Base-by-base conservation (phyloP, 2,113 vertebrate genomes). In the Calyptommatus sinebrachiatus region DNA sequence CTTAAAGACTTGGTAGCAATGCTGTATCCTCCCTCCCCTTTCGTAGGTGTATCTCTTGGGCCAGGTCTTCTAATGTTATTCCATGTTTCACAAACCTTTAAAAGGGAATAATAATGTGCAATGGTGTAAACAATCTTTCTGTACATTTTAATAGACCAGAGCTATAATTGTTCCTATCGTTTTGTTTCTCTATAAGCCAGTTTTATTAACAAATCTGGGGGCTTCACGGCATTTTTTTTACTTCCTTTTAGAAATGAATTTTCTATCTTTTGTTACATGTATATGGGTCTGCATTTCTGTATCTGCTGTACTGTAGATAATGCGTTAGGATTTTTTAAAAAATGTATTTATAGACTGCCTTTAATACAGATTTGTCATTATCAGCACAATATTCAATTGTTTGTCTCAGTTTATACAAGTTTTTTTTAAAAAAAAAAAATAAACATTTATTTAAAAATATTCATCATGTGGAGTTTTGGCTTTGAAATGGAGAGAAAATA, bases 101-200 rank as follows among this genome's bases (percentile, higher is more conserved):
- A 90, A 94, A 95, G 91, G 93, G 94, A 94, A 86, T 88, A 84
- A 92, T 90, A 89, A 92, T 86, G 94, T 95, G 94, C 94, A 94
- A 93, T 94, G 93, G 80, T 93, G 91, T 92, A 89, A 88, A 92
- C 93, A 89, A 82, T 94, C 92, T 82, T 89, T 94, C 88, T 95
- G 92, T 94, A 91, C 86, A 91, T 92, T 93, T 93, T 90, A 86
- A 90, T 92, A 89, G 90, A 83, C 88, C 88, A 93, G 92, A 91
- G 88, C 72, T 92, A 77, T 83, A 88, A 85, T 89, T 88, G 85
- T 86, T 85, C 86, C 87, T 88, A 61, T 71, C 85, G 79, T 66
- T 63, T 80, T 50, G 61, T 88, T 87, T 67, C 93, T 92, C 88
- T 89, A 71, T 81, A 77, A 85, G 76, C 65, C 78, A 77, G 68